Base-by-base conservation (phyloP, 2,888 invertebrate genomes). In the Parnassius apollo region DNA sequence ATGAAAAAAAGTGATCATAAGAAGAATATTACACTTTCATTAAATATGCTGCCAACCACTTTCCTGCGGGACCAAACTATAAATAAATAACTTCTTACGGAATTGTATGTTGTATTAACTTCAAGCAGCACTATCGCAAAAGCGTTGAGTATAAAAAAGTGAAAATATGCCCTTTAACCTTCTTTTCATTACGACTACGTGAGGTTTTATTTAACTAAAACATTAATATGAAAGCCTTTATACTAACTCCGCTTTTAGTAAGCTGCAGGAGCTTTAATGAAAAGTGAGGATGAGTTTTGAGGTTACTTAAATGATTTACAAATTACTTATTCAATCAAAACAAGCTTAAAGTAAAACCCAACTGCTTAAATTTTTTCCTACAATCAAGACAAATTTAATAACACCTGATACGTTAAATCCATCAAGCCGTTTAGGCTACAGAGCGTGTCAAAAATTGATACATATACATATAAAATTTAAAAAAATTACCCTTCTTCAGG, bases 121-220 rank as follows among this genome's bases (percentile, higher is more conserved):
- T 53, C 18, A 22, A 51, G 52, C 59, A 46, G 52, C 2, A 53
- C 52, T 53, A 46, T 46, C 59, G 52, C 52, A 45, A 59, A 22
- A 53, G 59, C 59, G 25, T 35, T 18, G 35, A 42, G 59, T 53
- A 46, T 45, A 45, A 22, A 52, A 53, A 59, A 59, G 52, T 53
- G 59, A 59, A 59, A 59, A 59, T 52, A 59, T 59, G 51, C 59
- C 59, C 59, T 53, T 59, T 59, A 59, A 46, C 25, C 59, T 46
- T 59, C 52, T 59, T 51, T 46, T 59, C 53, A 59, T 53, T 59
- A 59, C 52, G 46, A 45, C 59, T 53, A n/a, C 10, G 50, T 25
- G 44, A 44, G 59, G 45, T 59, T 53, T 25, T 9, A 8, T 59
- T 53, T 59, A 59, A 52, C 52, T 59, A 13, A 56, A 56, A 18